Evolutionary conservation across 2,113 vertebrate genomes (phyloP), one percentile per base, ranked within the genome.

Genomic region (Zootoca vivipara): DNA sequence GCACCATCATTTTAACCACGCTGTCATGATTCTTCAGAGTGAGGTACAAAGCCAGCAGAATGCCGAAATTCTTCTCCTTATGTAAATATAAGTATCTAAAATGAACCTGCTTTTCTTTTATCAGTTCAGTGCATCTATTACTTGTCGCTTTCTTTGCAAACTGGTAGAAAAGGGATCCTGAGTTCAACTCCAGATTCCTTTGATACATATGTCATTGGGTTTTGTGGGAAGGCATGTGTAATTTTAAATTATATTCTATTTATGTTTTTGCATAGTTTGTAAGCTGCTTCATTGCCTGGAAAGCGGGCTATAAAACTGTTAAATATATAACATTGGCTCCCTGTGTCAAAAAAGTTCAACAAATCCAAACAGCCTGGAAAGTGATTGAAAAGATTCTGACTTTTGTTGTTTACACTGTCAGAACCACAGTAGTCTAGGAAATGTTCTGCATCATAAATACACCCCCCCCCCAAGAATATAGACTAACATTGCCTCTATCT

Each of bases 21-120:
- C 99, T 26, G 99, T 99, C 94, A 99, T 99, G 99, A 99, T 99
- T 96, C 98, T 99, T 96, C 99, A 99, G 95, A 99, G 99, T 82
- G 99, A 99, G 98, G 99, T 99, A 97, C 87, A 91, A 83, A 90
- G 92, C 87, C 75, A 28, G 81, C 87, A 40, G 78, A 28, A 70
- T 64, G 90, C 35, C 90, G 93, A 92, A 91, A 91, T 87, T 93
- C 87, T 90, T 87, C 40, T 64, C 86, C 90, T 87, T 56, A 26
- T 62, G 22, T 67, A 62, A 74, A 85, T 35, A 56, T 58, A 67
- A 77, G 22, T 35, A 26, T 67, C 80, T 82, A 62, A 62, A 85
- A 38, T 64, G 77, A 85, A 30, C 78, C 26, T 56, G 12, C 1
- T 81, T 81, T 81, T 52, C 9, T 81, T 81, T 30, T 35, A 30